These are phyloP conservation scores for Cataglyphis livida DNA, from an alignment of 2,888 invertebrate species.

Conservation along the genomic window DNA sequence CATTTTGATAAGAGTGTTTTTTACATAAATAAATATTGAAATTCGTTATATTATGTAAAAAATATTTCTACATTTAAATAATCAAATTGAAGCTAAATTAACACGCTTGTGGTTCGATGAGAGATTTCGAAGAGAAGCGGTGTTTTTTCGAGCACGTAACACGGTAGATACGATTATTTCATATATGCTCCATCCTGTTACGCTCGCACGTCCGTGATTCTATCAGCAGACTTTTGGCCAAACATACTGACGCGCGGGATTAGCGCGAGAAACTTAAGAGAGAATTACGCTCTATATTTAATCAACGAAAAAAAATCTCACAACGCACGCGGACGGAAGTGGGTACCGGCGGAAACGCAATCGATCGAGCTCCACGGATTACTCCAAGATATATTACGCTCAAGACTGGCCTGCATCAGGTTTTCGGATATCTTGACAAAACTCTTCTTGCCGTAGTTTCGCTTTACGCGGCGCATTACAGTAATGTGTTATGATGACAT, in stretches of 20 bases:
- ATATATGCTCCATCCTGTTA: constrained; percentile 10
- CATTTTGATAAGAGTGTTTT: neutral
- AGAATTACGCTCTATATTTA: constrained; percentile 37
- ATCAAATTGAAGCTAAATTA: neutral
- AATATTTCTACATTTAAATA: neutral
- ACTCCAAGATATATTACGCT: constrained; percentile 31
- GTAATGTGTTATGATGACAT: constrained; percentile 34
- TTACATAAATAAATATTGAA: neutral
- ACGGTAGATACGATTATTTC: neutral
- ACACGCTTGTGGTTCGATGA: neutral
- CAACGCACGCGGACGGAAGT: constrained; percentile 75
- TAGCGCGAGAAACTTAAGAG: constrained; percentile 61
- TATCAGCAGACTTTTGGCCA: constrained; percentile 55
- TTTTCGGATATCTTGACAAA: constrained; percentile 59
- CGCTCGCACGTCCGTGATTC: constrained; percentile 20
- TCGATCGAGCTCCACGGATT: constrained; percentile 23
- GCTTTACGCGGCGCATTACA: constrained; percentile 51
- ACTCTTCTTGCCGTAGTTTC: constrained; percentile 43
- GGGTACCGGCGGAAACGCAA: constrained; percentile 51
- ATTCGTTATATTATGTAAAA: neutral
- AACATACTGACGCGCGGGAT: constrained; percentile 59
- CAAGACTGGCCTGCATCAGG: constrained; percentile 56
- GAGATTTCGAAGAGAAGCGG: neutral
- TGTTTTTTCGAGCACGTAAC: neutral
- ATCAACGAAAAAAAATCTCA: constrained; percentile 63